Conservation (phyloP, 2,888 invertebrate genomes). For the Ormyrus thymus region DNA sequence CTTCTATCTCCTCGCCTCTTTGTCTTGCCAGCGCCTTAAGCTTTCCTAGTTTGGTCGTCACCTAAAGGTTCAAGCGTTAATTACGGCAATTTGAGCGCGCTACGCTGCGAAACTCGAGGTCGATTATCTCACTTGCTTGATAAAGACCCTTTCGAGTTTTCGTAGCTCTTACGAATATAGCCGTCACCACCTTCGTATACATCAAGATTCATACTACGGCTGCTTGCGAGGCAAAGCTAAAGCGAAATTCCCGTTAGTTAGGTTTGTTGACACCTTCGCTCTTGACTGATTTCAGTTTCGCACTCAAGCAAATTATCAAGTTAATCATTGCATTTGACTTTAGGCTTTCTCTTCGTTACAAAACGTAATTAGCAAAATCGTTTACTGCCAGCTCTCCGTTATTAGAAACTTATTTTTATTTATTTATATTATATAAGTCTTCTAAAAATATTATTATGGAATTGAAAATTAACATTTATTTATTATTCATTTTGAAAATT, state of each 20-base stretch:
- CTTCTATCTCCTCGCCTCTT: too few relatives aligned
- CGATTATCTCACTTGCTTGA: conserved; percentile 34
- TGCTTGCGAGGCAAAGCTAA: background rate
- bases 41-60: background rate
- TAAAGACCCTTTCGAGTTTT: conserved; percentile 33
- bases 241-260: conserved; percentile 37
- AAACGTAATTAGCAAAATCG: conserved; percentile 21
- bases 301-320: conserved; percentile 8
- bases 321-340: conserved; percentile 34
- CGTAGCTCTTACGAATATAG: conserved; percentile 18
- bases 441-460: too few relatives aligned
- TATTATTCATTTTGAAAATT: too few relatives aligned
- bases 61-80: conserved; percentile 23
- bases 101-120: background rate
- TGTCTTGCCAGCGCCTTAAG: background rate
- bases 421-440: too few relatives aligned
- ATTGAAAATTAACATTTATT: too few relatives aligned
- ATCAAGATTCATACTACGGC: conserved; percentile 4
- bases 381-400: too few relatives aligned
- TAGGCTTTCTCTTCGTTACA: conserved; percentile 8
- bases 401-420: too few relatives aligned
- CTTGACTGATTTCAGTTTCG: conserved; percentile 28
- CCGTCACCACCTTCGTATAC: background rate
- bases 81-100: conserved; percentile 35
- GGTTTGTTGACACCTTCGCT: conserved; percentile 38